Evolutionary conservation across 1,140 invertebrate genomes (phyloP), one percentile per base, ranked within the genome.

Genomic region (Cheumatopsyche charites): DNA sequence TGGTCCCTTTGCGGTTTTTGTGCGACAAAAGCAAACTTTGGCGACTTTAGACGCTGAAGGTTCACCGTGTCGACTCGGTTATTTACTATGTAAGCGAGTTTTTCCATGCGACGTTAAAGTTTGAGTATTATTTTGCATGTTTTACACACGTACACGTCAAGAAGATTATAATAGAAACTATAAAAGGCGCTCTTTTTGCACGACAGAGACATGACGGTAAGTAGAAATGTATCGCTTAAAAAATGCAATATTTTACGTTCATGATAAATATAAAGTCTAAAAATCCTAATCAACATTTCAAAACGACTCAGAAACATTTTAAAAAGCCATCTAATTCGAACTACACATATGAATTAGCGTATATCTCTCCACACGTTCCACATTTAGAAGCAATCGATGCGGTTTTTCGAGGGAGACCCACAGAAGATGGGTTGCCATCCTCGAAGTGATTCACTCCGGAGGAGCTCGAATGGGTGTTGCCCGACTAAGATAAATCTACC

Each of bases 401-500:
- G 23, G 23, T 58, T 25, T 58, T 7, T 19, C 19, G 23, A 58
- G 21, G 55, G 21, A 3, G 12, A 5, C 55, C 23, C 3, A 58
- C 17, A 58, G 23, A 15, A 55, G 19, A 58, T 58, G 23, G 21
- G 55, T 58, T 23, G 55, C 23, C 21, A 23, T 58, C 55, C 23
- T 58, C 21, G 13, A 58, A 58, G 55, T 58, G 55, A 58, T 58
- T 58, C 55, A 58, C 55, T 25, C 12, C 55, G 21, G 21, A 21
- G 13, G 25, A 58, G 21, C 55, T 19, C 55, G 21, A 58, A 58
- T 58, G 55, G 55, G 55, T 58, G 55, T 58, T 58, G 55, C 55
- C 55, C 55, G 55, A 58, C 55, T 17, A 58, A 58, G 55, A 58
- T 58, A 58, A 58, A 58, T 58, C 55, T 58, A 58, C 23, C 55